phyloP scores from a whole-genome alignment of 2,888 invertebrate genomes.

The Heliconius ethilla region DNA sequence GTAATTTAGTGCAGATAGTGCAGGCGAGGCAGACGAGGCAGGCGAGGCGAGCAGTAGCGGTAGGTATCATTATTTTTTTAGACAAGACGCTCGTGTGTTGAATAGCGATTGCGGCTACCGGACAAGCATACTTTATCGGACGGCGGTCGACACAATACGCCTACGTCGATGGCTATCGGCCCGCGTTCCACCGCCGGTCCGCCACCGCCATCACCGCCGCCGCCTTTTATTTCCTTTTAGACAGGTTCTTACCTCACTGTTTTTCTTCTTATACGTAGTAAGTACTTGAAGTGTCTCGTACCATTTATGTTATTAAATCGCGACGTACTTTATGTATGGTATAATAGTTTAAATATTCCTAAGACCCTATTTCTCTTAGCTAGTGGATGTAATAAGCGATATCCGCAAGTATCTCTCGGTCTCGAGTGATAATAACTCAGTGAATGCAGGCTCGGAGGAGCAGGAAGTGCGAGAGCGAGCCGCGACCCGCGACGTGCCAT shows the following conservation, averaged over 20 bases:
- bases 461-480: slow-evolving; percentile 46
- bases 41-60: slow-evolving; percentile 27
- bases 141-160: slow-evolving; percentile 57
- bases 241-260: slow-evolving; percentile 47
- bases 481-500: slow-evolving; percentile 70
- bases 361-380: slow-evolving; percentile 7
- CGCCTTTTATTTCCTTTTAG: slow-evolving; percentile 54
- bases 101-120: slow-evolving; percentile 57
- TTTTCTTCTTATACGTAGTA: slow-evolving; percentile 31
- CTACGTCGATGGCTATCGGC: slow-evolving; percentile 53
- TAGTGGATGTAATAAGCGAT: slow-evolving; percentile 10
- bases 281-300: slow-evolving; percentile 30
- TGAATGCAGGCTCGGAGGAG: slow-evolving; percentile 15
- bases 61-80: slow-evolving; percentile 57
- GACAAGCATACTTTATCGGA: slow-evolving; percentile 69
- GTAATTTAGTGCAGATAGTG: background rate
- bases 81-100: slow-evolving; percentile 52
- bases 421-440: no score
- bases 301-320: slow-evolving; percentile 30
- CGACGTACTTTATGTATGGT: slow-evolving; percentile 22
- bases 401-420: slow-evolving; percentile 19
- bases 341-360: slow-evolving; percentile 18
- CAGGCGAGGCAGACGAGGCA: background rate
- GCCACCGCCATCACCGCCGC: slow-evolving; percentile 40
- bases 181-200: slow-evolving; percentile 45